phyloP scores from a whole-genome alignment of 2,113 vertebrate genomes.

The Phylloscopus trochilus region DNA sequence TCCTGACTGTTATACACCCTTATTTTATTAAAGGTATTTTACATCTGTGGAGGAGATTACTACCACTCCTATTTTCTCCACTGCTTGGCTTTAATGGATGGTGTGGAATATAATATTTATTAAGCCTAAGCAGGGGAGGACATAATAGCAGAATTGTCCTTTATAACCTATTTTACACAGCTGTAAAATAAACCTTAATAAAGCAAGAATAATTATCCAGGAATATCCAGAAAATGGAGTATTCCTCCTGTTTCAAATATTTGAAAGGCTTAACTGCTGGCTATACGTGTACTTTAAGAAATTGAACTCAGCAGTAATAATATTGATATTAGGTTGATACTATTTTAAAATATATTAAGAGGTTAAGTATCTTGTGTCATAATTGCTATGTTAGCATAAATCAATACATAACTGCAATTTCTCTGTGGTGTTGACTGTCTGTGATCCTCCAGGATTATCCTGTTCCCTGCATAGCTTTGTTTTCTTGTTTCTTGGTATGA shows the following conservation, averaged over 20 bases:
- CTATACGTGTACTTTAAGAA: not conserved
- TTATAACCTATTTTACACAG: slow-evolving; percentile 64
- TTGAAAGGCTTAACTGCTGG: slow-evolving; percentile 28
- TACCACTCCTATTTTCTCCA: slow-evolving; percentile 57
- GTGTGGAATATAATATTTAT: slow-evolving; percentile 66
- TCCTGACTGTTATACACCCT: slow-evolving; percentile 64
- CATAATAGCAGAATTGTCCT: slow-evolving; percentile 61
- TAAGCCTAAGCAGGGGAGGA: slow-evolving; percentile 41
- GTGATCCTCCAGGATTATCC: not conserved
- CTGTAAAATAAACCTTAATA: slow-evolving; percentile 72
- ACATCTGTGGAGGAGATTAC: slow-evolving; percentile 58
- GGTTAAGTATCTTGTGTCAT: not conserved
- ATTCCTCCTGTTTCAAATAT: slow-evolving; percentile 7
- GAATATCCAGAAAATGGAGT: slow-evolving; percentile 12
- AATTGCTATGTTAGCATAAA: not conserved
- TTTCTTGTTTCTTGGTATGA: not conserved
- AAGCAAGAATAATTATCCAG: slow-evolving; percentile 62
- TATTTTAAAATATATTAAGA: not conserved
- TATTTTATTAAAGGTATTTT: slow-evolving; percentile 73
- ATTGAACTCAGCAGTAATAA: not conserved
- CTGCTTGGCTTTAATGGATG: slow-evolving; percentile 61
- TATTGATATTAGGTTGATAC: not conserved
- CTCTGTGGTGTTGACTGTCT: not conserved
- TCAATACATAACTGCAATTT: not conserved
- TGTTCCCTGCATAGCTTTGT: not conserved